Conservation (phyloP, 1,140 invertebrate genomes). For the Radopholus similis region DNA sequence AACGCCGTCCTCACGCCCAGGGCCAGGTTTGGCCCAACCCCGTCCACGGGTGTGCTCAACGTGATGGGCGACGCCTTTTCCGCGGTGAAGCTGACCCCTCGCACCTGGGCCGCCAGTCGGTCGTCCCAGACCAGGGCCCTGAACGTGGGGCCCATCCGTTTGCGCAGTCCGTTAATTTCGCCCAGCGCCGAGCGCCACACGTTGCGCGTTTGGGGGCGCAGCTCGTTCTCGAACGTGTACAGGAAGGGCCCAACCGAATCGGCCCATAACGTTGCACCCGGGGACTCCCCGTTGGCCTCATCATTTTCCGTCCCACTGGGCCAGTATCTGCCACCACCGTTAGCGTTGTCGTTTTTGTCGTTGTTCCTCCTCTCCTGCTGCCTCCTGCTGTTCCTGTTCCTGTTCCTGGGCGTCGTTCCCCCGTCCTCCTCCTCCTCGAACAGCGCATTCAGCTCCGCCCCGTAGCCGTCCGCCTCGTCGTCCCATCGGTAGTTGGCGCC, state of each 20-base stretch:
- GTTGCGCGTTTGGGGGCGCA: not conserved
- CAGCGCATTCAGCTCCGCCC: too few species aligned
- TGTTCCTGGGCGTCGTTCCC: not conserved
- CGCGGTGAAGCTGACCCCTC: not conserved
- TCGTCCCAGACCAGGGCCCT: constrained; percentile 2
- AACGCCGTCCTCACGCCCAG: not conserved
- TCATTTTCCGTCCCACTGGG: not conserved
- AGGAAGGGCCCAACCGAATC: constrained; percentile 5
- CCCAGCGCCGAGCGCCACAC: not conserved
- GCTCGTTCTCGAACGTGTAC: constrained; percentile 6
- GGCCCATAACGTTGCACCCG: not conserved
- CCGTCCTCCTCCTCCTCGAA: too few species aligned
- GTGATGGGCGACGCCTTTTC: not conserved
- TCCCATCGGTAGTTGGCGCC: not conserved
- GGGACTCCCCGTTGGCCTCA: not conserved
- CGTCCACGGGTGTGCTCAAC: not conserved
- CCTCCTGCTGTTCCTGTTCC: not conserved
- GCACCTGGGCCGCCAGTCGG: not conserved
- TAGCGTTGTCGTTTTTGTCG: too few species aligned
- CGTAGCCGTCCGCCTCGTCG: too few species aligned
- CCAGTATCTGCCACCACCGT: too few species aligned
- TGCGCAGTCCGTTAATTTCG: constrained; percentile 5
- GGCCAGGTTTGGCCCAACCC: not conserved
- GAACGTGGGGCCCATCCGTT: not conserved
- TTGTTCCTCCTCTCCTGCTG: not conserved